Evolutionary conservation across 2,888 invertebrate genomes (phyloP).

Genomic region (Chironomus tentans): DNA sequence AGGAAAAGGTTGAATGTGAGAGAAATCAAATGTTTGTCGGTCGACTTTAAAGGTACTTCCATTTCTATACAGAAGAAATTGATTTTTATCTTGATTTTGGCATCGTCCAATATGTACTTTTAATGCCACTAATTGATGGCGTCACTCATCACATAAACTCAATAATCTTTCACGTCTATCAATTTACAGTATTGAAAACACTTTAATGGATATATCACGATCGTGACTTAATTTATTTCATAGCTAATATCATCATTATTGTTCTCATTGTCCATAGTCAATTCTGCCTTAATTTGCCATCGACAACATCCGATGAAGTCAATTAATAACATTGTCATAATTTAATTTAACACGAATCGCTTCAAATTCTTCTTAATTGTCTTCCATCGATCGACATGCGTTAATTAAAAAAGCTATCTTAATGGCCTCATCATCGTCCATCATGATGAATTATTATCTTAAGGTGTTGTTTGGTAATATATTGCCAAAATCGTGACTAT

Average conservation of each 20-base stretch:
- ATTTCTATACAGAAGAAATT: neutral
- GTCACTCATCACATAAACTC: neutral
- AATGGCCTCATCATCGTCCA: neutral
- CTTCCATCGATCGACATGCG: neutral
- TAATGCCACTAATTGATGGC: neutral
- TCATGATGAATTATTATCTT: neutral
- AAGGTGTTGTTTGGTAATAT: neutral
- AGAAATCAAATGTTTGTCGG: neutral
- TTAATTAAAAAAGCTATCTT: neutral
- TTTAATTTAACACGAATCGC: neutral
- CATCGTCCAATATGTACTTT: neutral
- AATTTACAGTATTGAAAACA: neutral
- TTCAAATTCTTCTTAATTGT: neutral
- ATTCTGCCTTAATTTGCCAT: neutral
- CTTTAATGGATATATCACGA: conserved; percentile 1
- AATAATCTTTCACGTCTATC: neutral
- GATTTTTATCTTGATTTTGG: neutral
- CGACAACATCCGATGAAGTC: conserved; percentile 17
- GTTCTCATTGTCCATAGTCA: neutral
- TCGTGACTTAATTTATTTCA: neutral
- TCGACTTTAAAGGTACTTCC: neutral
- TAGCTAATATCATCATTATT: neutral
- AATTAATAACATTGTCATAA: conserved; percentile 20
- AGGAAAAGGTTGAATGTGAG: conserved; percentile 3
- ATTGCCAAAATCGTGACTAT: neutral